phyloP scores from a whole-genome alignment of 2,797 vertebrate genomes.

The Sebastes aleutianus region DNA sequence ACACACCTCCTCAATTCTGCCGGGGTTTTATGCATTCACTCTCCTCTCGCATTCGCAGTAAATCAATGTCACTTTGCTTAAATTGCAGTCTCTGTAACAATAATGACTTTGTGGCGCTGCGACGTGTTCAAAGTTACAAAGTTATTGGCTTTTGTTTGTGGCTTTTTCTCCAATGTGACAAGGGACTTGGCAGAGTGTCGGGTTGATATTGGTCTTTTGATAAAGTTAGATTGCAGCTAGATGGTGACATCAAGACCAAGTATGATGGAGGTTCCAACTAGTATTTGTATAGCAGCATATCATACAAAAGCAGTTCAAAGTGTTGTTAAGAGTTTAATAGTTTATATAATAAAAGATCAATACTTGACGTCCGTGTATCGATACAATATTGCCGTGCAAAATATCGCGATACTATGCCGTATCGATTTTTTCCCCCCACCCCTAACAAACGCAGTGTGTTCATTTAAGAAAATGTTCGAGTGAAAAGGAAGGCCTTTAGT shows the following conservation, averaged over 20 bases:
- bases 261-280: not conserved
- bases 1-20: not conserved
- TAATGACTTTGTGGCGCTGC: not conserved
- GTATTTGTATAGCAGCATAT: too few species aligned
- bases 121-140: not conserved
- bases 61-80: not conserved
- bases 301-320: too few species aligned
- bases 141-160: slow-evolving; percentile 1
- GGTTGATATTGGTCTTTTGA: not conserved
- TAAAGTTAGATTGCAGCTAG: not conserved
- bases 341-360: too few species aligned
- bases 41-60: not conserved
- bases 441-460: too few species aligned
- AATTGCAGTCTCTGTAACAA: not conserved
- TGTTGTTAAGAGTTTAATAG: too few species aligned
- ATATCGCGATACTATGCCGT: too few species aligned
- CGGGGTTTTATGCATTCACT: not conserved
- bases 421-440: too few species aligned
- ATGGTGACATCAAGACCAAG: not conserved
- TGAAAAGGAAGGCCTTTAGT: fast-evolving
- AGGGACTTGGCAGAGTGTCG: not conserved
- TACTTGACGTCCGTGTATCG: too few species aligned
- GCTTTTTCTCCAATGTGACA: not conserved
- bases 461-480: too few species aligned
- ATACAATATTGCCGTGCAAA: too few species aligned